phyloP scores from a whole-genome alignment of 2,113 vertebrate genomes.

The Coregonus clupeaformis region DNA sequence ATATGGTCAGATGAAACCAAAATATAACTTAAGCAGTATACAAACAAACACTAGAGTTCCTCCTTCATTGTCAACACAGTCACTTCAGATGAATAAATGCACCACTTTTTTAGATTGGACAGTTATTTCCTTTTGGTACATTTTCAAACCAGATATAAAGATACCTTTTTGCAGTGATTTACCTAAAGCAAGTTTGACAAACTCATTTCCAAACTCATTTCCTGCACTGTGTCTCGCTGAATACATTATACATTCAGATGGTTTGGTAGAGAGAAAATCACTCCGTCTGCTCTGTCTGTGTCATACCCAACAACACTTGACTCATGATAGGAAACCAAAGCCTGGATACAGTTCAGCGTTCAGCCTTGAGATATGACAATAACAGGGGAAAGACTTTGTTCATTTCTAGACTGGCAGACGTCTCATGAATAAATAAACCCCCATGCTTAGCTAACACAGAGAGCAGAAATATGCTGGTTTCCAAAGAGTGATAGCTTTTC shows the following conservation, averaged over 20 bases:
- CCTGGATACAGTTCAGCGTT: slow-evolving; percentile 22
- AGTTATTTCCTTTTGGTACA: slow-evolving; percentile 49
- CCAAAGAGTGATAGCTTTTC: slow-evolving; percentile 10
- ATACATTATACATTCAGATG: slow-evolving; percentile 44
- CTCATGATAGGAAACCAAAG: slow-evolving; percentile 34
- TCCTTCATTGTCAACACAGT: not conserved
- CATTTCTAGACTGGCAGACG: slow-evolving; percentile 28
- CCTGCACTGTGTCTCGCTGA: slow-evolving; percentile 22
- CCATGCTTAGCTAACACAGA: not conserved
- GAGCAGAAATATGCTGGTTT: not conserved
- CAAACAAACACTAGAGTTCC: too few species aligned
- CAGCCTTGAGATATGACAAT: slow-evolving; percentile 34
- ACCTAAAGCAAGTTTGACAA: slow-evolving; percentile 54
- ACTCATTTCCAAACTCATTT: slow-evolving; percentile 54
- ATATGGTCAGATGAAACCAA: too few species aligned
- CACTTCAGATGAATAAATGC: slow-evolving; percentile 25
- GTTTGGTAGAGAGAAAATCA: slow-evolving; percentile 31
- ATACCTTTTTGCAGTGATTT: slow-evolving; percentile 54
- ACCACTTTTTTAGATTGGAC: slow-evolving; percentile 18
- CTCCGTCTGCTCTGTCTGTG: not conserved
- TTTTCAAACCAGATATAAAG: slow-evolving; percentile 22
- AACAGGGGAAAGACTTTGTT: slow-evolving; percentile 14
- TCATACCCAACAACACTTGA: slow-evolving; percentile 34
- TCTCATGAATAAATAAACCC: slow-evolving; percentile 13
- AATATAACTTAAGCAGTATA: too few species aligned